These are phyloP conservation scores for Alligator sinensis DNA, from an alignment of 2,113 vertebrate species.

Conservation along the genomic window DNA sequence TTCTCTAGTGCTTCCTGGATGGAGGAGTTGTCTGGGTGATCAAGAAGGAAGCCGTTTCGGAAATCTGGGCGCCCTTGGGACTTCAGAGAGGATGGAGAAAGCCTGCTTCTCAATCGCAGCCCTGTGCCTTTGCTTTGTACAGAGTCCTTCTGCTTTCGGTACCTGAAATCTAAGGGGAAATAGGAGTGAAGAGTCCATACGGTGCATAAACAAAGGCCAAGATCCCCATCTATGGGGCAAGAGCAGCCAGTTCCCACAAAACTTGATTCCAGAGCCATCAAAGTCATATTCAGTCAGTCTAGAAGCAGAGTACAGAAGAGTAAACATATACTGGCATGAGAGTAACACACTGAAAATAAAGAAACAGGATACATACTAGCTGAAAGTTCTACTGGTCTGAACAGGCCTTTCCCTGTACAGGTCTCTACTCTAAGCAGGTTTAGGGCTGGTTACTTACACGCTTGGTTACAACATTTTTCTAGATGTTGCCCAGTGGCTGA, in stretches of 20 bases:
- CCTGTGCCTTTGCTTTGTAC: conserved; percentile 65
- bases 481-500: neutral
- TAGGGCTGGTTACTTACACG: neutral
- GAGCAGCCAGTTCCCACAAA: neutral
- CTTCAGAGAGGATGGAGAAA: conserved; percentile 72
- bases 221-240: neutral
- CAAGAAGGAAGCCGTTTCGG: conserved; percentile 81
- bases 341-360: neutral
- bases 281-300: neutral
- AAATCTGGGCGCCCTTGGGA: conserved; percentile 75
- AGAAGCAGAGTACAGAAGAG: neutral
- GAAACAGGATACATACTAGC: neutral
- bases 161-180: conserved; percentile 75
- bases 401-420: neutral
- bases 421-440: neutral
- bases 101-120: conserved; percentile 76
- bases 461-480: neutral
- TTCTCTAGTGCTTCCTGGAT: conserved; percentile 87
- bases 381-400: neutral
- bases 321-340: neutral
- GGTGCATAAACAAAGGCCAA: neutral
- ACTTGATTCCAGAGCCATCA: neutral
- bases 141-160: conserved; percentile 79
- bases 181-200: neutral
- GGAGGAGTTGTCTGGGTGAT: conserved; percentile 72